phyloP scores from a whole-genome alignment of 2,113 vertebrate species.

The Leuciscus idus region DNA sequence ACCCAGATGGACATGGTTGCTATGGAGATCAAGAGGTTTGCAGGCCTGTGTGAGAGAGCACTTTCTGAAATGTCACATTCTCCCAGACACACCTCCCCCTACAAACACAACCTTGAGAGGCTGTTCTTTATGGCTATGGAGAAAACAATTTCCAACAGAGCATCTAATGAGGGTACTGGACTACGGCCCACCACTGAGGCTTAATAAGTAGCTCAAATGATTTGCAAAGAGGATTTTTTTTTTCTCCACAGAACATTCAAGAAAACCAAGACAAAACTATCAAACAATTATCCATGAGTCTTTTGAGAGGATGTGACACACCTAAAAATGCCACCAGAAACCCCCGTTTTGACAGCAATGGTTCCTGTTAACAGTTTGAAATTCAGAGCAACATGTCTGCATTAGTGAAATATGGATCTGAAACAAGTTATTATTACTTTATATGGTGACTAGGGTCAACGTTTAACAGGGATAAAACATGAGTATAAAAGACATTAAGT shows the following conservation, averaged over 20 bases:
- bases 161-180: conserved; percentile 32
- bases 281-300: background rate
- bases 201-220: conserved; percentile 6
- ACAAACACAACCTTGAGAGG: conserved; percentile 25
- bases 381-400: background rate
- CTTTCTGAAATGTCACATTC: conserved; percentile 35
- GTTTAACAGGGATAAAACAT: background rate
- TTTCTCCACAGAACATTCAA: background rate
- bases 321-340: background rate
- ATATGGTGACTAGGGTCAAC: background rate
- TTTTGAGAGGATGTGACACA: background rate
- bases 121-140: conserved; percentile 15
- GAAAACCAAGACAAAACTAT: background rate
- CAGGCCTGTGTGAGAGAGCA: background rate
- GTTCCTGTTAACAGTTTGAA: background rate
- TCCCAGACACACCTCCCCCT: background rate
- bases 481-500: background rate
- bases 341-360: background rate
- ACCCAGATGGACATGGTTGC: conserved; percentile 29
- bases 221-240: background rate
- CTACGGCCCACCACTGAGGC: conserved; percentile 8
- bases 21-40: conserved; percentile 18
- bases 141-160: conserved; percentile 17
- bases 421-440: background rate
- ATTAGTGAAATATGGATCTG: conserved; percentile 11